Evolutionary conservation across 1,140 invertebrate genomes (phyloP).

Genomic region (Drosophila santomea): DNA sequence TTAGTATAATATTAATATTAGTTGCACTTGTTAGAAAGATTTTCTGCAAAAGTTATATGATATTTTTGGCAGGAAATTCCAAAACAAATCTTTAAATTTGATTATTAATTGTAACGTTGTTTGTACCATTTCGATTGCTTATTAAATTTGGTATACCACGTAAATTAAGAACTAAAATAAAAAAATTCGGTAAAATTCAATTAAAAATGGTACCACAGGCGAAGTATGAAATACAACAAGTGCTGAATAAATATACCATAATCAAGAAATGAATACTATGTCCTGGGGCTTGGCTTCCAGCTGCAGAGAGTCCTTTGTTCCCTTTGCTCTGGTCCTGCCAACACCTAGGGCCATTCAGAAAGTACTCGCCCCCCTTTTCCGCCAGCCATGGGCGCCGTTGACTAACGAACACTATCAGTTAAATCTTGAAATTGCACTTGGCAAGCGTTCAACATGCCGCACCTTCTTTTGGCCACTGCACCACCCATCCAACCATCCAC

Average conservation of each 20-base stretch:
- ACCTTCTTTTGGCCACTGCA: constrained; percentile 3
- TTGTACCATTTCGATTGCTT: no score
- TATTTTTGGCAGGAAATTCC: no score
- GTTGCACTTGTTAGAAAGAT: no score
- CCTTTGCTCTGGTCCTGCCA: neutral
- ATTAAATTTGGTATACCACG: no score
- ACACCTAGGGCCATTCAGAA: no score
- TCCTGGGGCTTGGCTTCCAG: no score
- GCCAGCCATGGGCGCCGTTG: constrained; percentile 38
- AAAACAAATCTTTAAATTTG: no score
- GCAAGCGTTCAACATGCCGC: constrained; percentile 62
- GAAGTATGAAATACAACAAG: no score
- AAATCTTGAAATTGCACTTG: constrained; percentile 75
- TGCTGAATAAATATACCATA: neutral
- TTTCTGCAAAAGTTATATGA: neutral
- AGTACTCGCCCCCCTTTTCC: neutral
- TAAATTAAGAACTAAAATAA: no score
- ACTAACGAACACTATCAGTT: constrained; percentile 70
- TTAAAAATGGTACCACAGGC: neutral
- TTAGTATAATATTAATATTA: no score
- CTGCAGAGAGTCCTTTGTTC: neutral
- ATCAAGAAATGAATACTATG: neutral
- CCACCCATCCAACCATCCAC: neutral
- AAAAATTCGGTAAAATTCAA: neutral
- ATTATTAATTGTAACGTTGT: no score